These are phyloP conservation scores for Ascidia mentula DNA, from an alignment of 23 tunicate genomes.

Conservation along the genomic window DNA sequence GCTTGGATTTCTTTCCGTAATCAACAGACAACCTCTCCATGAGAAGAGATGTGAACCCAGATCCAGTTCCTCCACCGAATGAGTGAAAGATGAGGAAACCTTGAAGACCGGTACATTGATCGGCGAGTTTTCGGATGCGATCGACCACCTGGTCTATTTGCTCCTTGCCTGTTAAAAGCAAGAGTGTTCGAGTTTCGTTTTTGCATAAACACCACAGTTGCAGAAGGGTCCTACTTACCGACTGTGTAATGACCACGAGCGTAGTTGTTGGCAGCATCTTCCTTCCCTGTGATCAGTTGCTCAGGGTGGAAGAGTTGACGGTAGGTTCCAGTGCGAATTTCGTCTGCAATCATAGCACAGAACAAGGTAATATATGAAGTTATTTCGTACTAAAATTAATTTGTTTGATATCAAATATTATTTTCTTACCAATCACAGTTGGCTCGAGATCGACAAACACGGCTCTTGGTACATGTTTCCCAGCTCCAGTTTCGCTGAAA, in stretches of 20 bases:
- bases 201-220: too few species aligned
- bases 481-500: constrained; percentile 54
- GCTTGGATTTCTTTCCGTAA: constrained; percentile 56
- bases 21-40: constrained; percentile 56
- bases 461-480: constrained; percentile 65
- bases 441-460: constrained; percentile 51
- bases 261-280: constrained; percentile 87
- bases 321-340: constrained; percentile 56
- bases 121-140: constrained; percentile 36
- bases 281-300: constrained; percentile 74
- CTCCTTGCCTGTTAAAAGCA: constrained; percentile 31
- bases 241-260: constrained; percentile 77
- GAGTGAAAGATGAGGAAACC: constrained; percentile 47
- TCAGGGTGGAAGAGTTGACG: constrained; percentile 78
- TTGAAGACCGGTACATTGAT: constrained; percentile 51
- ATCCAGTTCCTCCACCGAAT: constrained; percentile 51
- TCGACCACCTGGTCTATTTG: constrained; percentile 31
- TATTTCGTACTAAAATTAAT: background rate
- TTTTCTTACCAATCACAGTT: constrained; percentile 39
- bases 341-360: constrained; percentile 17
- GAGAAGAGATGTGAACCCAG: constrained; percentile 51
- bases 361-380: too few species aligned
- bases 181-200: too few species aligned
- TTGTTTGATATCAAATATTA: too few species aligned
- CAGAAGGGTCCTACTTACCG: constrained; percentile 20